Evolutionary conservation across 1,140 invertebrate species (phyloP).

Genomic region (Whitmania pigra): DNA sequence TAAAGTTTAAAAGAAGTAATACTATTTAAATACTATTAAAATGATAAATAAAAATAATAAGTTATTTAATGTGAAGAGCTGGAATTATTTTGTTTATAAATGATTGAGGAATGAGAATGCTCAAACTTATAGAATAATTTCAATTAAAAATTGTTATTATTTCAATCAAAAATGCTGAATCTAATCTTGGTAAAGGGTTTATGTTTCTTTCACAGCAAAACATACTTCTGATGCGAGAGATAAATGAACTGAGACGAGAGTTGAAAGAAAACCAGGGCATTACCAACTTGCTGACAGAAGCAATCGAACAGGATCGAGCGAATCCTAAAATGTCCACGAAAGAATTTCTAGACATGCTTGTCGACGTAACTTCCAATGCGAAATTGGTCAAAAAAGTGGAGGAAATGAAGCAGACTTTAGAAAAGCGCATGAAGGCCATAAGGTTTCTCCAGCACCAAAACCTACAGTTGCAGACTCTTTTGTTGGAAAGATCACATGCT

Average conservation of each 20-base stretch:
- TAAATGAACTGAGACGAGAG: conserved; percentile 57
- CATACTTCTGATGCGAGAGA: conserved; percentile 57
- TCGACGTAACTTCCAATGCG: background rate
- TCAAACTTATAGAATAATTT: no score
- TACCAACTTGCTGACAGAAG: conserved; percentile 4
- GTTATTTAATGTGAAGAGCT: no score
- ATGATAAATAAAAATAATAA: no score
- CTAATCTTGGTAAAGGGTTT: no score
- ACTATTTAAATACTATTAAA: no score
- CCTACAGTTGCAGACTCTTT: background rate
- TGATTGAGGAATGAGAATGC: no score
- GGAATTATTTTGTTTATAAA: no score
- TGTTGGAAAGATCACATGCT: no score
- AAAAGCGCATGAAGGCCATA: conserved; percentile 2
- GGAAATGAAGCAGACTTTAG: background rate
- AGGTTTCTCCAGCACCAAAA: conserved; percentile 1
- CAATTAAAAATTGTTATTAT: no score
- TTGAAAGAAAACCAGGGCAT: conserved; percentile 41
- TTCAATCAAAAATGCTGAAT: no score
- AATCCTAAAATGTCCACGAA: conserved; percentile 5
- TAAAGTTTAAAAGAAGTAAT: no score
- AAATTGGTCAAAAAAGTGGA: conserved; percentile 12
- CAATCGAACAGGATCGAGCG: background rate
- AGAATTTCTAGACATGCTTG: conserved; percentile 2
- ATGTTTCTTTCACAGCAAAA: conserved; percentile 51